Evolutionary conservation across 30 jellyfish, hydroid and myxozoan species (phyloP).

Genomic region (Sanderia malayensis): DNA sequence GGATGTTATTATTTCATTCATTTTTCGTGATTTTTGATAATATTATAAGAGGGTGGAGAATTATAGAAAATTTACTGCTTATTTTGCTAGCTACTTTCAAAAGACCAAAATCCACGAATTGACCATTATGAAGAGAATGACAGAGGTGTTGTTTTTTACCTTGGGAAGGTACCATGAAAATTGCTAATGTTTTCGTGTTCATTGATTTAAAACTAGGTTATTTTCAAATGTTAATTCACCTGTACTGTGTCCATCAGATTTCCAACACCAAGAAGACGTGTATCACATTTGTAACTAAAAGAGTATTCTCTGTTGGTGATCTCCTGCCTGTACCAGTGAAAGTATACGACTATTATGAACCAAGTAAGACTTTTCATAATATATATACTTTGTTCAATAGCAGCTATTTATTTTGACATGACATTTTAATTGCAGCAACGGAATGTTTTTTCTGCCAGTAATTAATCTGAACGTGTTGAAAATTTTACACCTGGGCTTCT

Average conservation of each 20-base stretch:
- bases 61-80: too few relatives aligned
- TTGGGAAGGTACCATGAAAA: conserved; percentile 28
- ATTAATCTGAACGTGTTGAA: not conserved
- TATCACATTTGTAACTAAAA: conserved; percentile 1
- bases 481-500: too few relatives aligned
- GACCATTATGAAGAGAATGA: conserved; percentile 46
- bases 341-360: conserved; percentile 70
- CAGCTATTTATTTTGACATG: too few relatives aligned
- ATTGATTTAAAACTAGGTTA: not conserved
- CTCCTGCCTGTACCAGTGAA: conserved; percentile 70
- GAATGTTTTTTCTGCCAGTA: not conserved
- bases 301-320: conserved; percentile 41
- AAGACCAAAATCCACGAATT: conserved; percentile 28
- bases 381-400: too few relatives aligned
- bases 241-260: conserved; percentile 12
- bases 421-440: too few relatives aligned
- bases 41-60: too few relatives aligned
- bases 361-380: conserved; percentile 65
- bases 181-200: not conserved
- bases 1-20: too few relatives aligned
- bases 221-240: not conserved
- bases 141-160: conserved; percentile 41
- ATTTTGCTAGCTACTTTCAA: conserved; percentile 24
- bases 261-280: conserved; percentile 24
- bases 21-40: too few relatives aligned